phyloP scores from a whole-genome alignment of 2,797 vertebrate genomes.

The Pseudocheirus occidentalis region DNA sequence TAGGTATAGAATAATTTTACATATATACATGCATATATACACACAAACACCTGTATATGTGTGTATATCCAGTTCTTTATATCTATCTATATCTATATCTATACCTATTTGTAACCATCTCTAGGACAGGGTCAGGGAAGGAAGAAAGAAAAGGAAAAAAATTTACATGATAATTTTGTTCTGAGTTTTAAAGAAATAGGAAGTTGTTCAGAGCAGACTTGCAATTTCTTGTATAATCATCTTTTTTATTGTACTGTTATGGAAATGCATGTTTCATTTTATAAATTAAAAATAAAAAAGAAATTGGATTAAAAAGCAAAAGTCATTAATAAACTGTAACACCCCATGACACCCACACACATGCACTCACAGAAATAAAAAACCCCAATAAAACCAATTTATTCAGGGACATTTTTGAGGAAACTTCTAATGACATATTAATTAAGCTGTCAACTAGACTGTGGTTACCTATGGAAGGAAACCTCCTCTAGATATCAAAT shows the following conservation, averaged over 20 bases:
- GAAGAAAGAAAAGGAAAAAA: not conserved
- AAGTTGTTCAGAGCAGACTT: not conserved
- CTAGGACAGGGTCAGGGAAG: not conserved
- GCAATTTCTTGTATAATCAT: not conserved
- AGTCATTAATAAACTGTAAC: not conserved
- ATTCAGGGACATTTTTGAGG: not conserved
- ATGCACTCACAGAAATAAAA: not conserved
- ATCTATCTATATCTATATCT: too few relatives aligned
- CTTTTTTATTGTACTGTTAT: not conserved
- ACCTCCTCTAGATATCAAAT: not conserved
- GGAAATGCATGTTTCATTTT: not conserved
- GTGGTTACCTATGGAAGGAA: not conserved
- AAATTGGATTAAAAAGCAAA: not conserved
- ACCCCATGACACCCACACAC: too few relatives aligned
- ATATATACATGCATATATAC: not conserved
- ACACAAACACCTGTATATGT: too few relatives aligned
- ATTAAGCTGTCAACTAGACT: not conserved
- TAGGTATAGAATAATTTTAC: not conserved
- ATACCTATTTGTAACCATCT: not conserved
- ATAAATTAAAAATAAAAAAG: not conserved
- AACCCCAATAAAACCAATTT: not conserved
- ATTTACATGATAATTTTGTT: not conserved
- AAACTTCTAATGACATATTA: not conserved
- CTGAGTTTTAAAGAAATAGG: not conserved
- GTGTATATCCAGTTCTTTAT: too few relatives aligned